These are phyloP conservation scores for Drepana arcuata DNA, from an alignment of 1,140 invertebrate genomes.

Conservation along the genomic window DNA sequence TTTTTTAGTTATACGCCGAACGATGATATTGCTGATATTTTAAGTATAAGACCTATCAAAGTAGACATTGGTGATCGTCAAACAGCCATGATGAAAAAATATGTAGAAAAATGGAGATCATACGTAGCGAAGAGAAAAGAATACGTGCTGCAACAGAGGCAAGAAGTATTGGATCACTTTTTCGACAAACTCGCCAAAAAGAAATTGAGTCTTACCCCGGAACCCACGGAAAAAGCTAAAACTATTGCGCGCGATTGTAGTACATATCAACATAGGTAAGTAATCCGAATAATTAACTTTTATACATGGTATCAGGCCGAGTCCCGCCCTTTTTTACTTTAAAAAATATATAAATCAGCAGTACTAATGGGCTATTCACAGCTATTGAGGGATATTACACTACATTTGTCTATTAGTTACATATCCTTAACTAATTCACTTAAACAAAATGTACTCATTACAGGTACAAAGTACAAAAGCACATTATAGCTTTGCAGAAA, in stretches of 20 bases:
- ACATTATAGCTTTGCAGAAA: conserved; percentile 76
- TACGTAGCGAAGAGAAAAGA: conserved; percentile 29
- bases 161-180: conserved; percentile 42
- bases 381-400: too few species aligned
- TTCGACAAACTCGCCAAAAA: conserved; percentile 51
- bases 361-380: too few species aligned
- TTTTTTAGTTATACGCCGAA: too few species aligned
- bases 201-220: conserved; percentile 23
- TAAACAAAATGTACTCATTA: conserved; percentile 11
- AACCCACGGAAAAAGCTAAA: conserved; percentile 27
- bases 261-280: conserved; percentile 54
- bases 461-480: conserved; percentile 76
- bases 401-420: too few species aligned
- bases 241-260: conserved; percentile 35
- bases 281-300: too few species aligned
- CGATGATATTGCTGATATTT: conserved; percentile 17
- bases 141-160: conserved; percentile 23
- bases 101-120: conserved; percentile 33
- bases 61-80: conserved; percentile 21
- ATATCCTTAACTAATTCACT: conserved; percentile 2
- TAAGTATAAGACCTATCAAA: conserved; percentile 26
- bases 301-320: too few species aligned
- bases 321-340: too few species aligned
- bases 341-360: too few species aligned
- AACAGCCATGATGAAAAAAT: conserved; percentile 32